phyloP scores from a whole-genome alignment of 2,113 vertebrate species.

The Pandion haliaetus region DNA sequence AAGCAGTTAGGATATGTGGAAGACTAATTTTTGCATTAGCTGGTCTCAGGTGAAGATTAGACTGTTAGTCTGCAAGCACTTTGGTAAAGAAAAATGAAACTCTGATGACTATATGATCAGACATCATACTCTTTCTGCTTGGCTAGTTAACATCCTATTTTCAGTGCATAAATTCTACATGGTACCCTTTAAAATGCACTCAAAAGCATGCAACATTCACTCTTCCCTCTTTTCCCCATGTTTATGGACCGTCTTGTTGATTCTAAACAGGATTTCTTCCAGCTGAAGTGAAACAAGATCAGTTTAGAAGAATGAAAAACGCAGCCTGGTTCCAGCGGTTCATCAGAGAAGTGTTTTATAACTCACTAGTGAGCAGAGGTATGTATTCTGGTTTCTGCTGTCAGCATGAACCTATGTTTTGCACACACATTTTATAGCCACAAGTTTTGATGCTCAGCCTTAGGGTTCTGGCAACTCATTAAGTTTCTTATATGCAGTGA shows the following conservation, averaged over 20 bases:
- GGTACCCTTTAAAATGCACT: conserved; percentile 48
- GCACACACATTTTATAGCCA: neutral
- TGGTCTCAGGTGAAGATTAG: conserved; percentile 44
- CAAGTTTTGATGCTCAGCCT: neutral
- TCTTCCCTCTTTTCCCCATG: neutral
- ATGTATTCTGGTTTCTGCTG: neutral
- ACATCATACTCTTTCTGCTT: conserved; percentile 67
- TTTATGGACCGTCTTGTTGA: neutral
- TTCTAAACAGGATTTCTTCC: neutral
- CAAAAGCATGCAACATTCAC: conserved; percentile 41
- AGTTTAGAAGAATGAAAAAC: neutral
- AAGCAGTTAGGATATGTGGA: conserved; percentile 26
- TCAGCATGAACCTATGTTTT: neutral
- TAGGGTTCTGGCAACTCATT: neutral
- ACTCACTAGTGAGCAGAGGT: neutral
- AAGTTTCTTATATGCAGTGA: neutral
- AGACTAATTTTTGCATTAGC: conserved; percentile 63
- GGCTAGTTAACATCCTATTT: conserved; percentile 54
- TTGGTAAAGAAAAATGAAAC: conserved; percentile 63
- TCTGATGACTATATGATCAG: conserved; percentile 59
- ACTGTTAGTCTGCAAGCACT: conserved; percentile 49
- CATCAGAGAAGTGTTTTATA: neutral
- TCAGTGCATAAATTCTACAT: conserved; percentile 51
- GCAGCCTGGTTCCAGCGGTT: neutral
- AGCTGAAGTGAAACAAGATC: neutral